Conservation (phyloP, 2,797 vertebrate genomes). For the Sebastes trivittatus region DNA sequence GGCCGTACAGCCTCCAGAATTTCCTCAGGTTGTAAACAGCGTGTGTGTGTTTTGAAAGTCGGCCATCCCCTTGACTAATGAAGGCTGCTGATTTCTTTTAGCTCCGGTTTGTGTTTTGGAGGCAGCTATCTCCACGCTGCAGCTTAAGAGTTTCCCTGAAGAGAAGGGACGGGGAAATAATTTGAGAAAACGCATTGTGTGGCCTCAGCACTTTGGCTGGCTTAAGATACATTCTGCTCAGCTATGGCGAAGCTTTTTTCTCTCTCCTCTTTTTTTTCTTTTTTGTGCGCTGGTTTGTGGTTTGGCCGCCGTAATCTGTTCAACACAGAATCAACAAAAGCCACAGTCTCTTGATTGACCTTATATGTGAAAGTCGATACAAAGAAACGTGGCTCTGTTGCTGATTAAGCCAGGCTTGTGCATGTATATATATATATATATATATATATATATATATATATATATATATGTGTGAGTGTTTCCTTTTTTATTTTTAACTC, state of each 20-base stretch:
- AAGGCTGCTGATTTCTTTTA: constrained; percentile 70
- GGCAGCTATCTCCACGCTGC: constrained; percentile 86
- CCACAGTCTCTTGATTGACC: constrained; percentile 75
- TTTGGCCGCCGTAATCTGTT: constrained; percentile 75
- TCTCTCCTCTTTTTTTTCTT: not conserved
- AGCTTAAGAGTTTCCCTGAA: constrained; percentile 84
- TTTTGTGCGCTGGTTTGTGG: constrained; percentile 57
- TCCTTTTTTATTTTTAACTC: constrained; percentile 38
- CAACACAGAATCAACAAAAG: constrained; percentile 78
- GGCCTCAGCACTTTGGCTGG: constrained; percentile 79
- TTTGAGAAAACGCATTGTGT: constrained; percentile 75
- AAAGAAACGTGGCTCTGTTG: constrained; percentile 62
- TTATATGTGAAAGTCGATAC: constrained; percentile 77
- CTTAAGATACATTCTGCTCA: constrained; percentile 71
- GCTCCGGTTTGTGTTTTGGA: constrained; percentile 60
- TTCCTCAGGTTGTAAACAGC: constrained; percentile 55
- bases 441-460: not conserved
- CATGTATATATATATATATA: not conserved
- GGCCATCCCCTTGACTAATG: constrained; percentile 70
- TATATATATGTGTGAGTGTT: not conserved
- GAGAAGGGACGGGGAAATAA: constrained; percentile 80
- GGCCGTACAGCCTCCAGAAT: constrained; percentile 27
- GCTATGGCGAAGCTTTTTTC: constrained; percentile 38
- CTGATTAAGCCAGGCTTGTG: constrained; percentile 58
- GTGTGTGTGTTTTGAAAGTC: constrained; percentile 51